Conservation (phyloP, 2,113 vertebrate genomes). For the Arothron firmamentum region DNA sequence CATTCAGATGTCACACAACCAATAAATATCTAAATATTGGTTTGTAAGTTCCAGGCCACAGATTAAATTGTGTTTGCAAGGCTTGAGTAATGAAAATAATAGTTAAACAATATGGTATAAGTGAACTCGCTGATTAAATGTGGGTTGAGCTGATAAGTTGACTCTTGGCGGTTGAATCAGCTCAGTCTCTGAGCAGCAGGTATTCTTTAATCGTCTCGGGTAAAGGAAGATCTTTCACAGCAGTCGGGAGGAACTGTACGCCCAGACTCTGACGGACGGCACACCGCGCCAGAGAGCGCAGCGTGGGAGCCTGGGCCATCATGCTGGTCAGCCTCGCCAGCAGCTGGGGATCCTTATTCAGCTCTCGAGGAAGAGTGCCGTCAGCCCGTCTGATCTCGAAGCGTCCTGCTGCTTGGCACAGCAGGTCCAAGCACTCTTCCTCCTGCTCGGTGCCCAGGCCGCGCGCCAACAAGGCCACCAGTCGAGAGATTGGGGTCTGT, state of each 20-base stretch:
- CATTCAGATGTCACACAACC: conserved; percentile 2
- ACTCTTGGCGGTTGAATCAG: conserved; percentile 14
- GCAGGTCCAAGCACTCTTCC: conserved; percentile 88
- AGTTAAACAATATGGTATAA: conserved; percentile 7
- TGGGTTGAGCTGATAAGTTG: conserved; percentile 25
- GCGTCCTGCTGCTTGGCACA: conserved; percentile 82
- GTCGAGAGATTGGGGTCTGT: conserved; percentile 86
- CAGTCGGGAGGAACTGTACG: conserved; percentile 82
- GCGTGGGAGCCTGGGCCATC: conserved; percentile 80
- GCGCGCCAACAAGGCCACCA: conserved; percentile 85
- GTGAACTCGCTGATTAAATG: conserved; percentile 14
- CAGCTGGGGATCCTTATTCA: conserved; percentile 86
- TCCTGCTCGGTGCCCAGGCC: conserved; percentile 89
- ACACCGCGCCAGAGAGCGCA: conserved; percentile 84
- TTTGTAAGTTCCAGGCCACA: neutral
- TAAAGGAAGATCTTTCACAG: conserved; percentile 88
- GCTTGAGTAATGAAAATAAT: conserved; percentile 9
- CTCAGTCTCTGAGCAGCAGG: conserved; percentile 82
- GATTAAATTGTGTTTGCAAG: conserved; percentile 6
- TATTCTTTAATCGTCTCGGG: conserved; percentile 90
- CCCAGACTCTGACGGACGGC: conserved; percentile 86
- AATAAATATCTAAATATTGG: neutral
- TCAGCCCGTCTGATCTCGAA: conserved; percentile 83
- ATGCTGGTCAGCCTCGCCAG: conserved; percentile 81
- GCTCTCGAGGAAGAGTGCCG: conserved; percentile 84